phyloP scores from a whole-genome alignment of 1,140 invertebrate genomes.

The Meloidogyne exigua region DNA sequence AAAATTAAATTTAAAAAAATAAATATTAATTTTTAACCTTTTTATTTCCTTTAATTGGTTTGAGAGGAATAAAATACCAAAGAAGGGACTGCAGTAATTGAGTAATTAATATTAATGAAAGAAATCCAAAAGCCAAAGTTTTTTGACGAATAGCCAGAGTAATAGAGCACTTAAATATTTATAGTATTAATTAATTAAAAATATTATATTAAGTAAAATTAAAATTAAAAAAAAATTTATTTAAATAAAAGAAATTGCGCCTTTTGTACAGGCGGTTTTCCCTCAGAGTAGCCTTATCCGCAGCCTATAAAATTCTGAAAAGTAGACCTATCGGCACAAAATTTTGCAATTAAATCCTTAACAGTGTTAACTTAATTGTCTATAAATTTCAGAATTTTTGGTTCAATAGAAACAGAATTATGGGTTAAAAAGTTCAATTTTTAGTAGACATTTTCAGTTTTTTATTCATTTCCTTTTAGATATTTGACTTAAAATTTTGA shows the following conservation, averaged over 20 bases:
- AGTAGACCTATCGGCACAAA: not conserved
- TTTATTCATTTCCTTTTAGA: not conserved
- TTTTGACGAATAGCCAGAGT: slow-evolving; percentile 31
- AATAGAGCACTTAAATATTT: slow-evolving; percentile 25
- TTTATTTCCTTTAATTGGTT: not conserved
- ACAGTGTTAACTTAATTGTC: not conserved
- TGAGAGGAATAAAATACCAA: slow-evolving; percentile 16
- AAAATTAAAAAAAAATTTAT: not conserved
- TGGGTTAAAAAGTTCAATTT: not conserved
- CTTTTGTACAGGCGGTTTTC: no score
- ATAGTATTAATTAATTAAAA: not conserved
- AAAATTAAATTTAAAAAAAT: not conserved
- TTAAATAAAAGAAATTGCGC: not conserved
- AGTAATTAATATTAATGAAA: slow-evolving; percentile 11
- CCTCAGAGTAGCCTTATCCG: no score
- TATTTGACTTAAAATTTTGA: not conserved
- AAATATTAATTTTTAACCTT: slow-evolving; percentile 4
- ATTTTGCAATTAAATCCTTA: not conserved
- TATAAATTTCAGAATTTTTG: not conserved
- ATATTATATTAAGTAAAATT: not conserved
- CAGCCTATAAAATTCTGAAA: no score
- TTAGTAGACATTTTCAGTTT: not conserved
- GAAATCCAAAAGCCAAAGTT: slow-evolving; percentile 5
- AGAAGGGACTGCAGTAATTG: slow-evolving; percentile 9
- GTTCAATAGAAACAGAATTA: not conserved